These are phyloP conservation scores for Heliothis subflexa DNA, from an alignment of 1,140 invertebrate genomes.

Conservation along the genomic window DNA sequence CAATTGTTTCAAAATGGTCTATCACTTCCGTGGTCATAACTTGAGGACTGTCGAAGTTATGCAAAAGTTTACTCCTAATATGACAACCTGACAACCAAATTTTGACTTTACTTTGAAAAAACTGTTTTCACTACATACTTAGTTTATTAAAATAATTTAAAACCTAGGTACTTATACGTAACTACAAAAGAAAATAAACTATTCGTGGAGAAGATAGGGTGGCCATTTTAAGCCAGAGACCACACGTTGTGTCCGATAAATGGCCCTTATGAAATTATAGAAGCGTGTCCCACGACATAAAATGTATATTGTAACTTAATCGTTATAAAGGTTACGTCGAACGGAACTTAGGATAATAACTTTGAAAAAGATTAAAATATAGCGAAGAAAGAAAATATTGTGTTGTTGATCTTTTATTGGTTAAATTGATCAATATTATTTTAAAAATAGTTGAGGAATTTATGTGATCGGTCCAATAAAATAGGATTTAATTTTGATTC, in stretches of 20 bases:
- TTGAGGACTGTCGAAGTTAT: too few species aligned
- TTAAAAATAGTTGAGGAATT: neutral
- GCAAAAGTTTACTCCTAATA: too few species aligned
- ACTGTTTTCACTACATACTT: too few species aligned
- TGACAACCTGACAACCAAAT: too few species aligned
- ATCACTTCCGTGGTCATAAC: too few species aligned
- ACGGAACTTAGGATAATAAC: neutral
- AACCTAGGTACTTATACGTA: too few species aligned
- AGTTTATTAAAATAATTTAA: too few species aligned
- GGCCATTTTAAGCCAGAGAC: neutral
- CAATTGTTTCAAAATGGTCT: too few species aligned
- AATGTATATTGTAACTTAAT: constrained; percentile 31
- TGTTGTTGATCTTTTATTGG: neutral
- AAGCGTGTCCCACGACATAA: neutral
- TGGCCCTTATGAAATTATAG: constrained; percentile 27
- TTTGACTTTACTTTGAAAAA: too few species aligned
- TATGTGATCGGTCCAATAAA: too few species aligned
- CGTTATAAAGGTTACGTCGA: constrained; percentile 10
- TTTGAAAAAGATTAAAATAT: neutral
- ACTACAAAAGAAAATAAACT: neutral
- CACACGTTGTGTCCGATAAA: constrained; percentile 11
- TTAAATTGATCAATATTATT: neutral
- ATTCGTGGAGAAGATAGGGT: neutral
- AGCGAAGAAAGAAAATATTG: constrained; percentile 4
- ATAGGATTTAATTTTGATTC: too few species aligned